Conservation (phyloP, 1,140 invertebrate species). For the Ceratina australensis region DNA sequence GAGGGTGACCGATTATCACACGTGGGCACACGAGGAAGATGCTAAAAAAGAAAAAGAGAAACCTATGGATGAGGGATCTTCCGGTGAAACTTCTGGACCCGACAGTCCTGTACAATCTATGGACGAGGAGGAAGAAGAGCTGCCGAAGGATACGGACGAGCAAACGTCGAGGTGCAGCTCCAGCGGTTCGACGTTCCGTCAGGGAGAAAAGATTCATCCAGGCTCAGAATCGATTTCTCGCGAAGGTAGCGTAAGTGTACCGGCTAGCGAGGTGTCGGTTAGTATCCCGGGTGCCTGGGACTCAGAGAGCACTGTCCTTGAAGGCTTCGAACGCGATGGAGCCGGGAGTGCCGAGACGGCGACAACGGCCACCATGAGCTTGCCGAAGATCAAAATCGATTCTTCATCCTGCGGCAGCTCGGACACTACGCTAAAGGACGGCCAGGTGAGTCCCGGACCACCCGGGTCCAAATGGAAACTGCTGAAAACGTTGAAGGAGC, state of each 20-base stretch:
- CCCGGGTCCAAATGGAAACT: slow-evolving; percentile 93
- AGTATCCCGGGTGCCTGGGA: slow-evolving; percentile 75
- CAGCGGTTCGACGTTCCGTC: slow-evolving; percentile 72
- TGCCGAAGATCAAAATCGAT: slow-evolving; percentile 81
- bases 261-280: slow-evolving; percentile 74
- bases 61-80: slow-evolving; percentile 81
- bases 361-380: slow-evolving; percentile 72
- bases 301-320: slow-evolving; percentile 73
- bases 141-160: slow-evolving; percentile 70
- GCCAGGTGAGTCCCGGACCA: slow-evolving; percentile 80
- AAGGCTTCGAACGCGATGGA: slow-evolving; percentile 70
- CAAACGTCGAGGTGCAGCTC: slow-evolving; percentile 71
- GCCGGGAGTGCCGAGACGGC: slow-evolving; percentile 71
- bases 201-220: slow-evolving; percentile 71
- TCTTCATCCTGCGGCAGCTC: slow-evolving; percentile 71
- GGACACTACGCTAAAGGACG: slow-evolving; percentile 73
- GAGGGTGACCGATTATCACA: slow-evolving; percentile 79
- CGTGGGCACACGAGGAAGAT: slow-evolving; percentile 76
- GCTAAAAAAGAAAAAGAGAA: slow-evolving; percentile 78
- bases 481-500: slow-evolving; percentile 91
- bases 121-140: slow-evolving; percentile 77
- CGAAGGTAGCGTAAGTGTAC: slow-evolving; percentile 76
- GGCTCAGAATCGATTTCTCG: slow-evolving; percentile 72
- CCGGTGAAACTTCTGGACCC: slow-evolving; percentile 92
- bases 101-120: slow-evolving; percentile 88